Base-by-base conservation (phyloP, 2,797 vertebrate species). In the Ictinia mississippiensis region DNA sequence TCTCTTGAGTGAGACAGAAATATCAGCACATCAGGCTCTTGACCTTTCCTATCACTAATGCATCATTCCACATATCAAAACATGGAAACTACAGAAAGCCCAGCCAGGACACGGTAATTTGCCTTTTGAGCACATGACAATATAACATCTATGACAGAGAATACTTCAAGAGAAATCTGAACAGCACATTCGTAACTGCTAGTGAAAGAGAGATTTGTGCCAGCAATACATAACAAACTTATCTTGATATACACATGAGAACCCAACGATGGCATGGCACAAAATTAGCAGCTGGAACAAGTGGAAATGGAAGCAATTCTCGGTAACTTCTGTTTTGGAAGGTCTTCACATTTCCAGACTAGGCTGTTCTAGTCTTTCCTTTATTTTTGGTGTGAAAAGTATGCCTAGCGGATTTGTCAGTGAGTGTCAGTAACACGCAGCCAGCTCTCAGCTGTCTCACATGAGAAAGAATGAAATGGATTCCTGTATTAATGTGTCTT, bases 401-500 rank as follows among this genome's bases (percentile, higher is more conserved):
- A 18, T 15, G n/a, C 82, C 65, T 8, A 50, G 90, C 44, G 85
- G 88, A 17, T 33, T 82, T 31, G 31, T 33, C 66, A 62, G 70
- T 0, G 0, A 80, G 20, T 15, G 26, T 12, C 73, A 91, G 45
- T 9, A 50, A 87, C 21, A 47, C 1, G 2, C 47, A 77, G 87
- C 20, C 94, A 74, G 52, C 58, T 85, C 90, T 55, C 90, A 55
- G 86, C 84, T 66, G 28, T 66, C 93, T 85, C 94, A 74, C 37
- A 25, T 2, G 79, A 94, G 84, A 79, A 68, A 68, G 45, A 75
- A 75, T 38, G 74, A 67, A 84, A 91, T 4, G 28, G n/a, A 73
- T 86, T 87, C 75, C 93, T 73, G 6, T 11, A 74, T 78, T 79
- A 97, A 84, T 1, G 10, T 71, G 93, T 89, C 93, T 96, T 97